Percentiles rank a stretch among this genome's conserved stretches.
Conservation (phyloP, 2,113 vertebrate species). For the Pyrgilauda ruficollis region DNA sequence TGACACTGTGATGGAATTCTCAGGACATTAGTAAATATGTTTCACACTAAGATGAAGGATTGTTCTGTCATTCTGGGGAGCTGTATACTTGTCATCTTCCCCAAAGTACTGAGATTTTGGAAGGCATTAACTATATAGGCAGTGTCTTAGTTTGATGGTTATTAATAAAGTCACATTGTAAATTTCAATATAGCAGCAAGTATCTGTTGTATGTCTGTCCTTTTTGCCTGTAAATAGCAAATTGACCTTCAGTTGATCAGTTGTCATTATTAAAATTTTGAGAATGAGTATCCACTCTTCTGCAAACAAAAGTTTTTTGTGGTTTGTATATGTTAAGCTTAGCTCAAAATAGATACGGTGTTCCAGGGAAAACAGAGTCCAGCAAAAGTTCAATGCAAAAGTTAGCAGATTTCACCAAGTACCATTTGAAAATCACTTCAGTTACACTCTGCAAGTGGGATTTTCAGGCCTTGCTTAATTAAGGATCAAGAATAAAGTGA, state of each 20-base stretch:
- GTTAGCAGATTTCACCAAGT: neutral
- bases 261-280: neutral
- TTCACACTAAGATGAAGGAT: neutral
- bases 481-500: neutral
- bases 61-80: neutral
- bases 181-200: neutral
- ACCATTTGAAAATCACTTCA: neutral
- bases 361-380: neutral
- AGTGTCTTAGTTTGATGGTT: neutral
- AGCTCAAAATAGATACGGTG: neutral
- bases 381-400: neutral
- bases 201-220: neutral
- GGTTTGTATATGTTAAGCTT: neutral
- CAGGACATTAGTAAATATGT: neutral
- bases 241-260: neutral
- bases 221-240: neutral
- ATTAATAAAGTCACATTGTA: neutral
- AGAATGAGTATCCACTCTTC: neutral
- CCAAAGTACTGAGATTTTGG: neutral
- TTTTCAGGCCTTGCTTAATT: neutral
- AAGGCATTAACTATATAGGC: neutral
- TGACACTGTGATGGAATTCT: neutral
- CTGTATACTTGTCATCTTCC: neutral
- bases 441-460: neutral
- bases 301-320: neutral